These are phyloP conservation scores for Diceros bicornis DNA, from an alignment of 2,797 vertebrate species.

Conservation along the genomic window DNA sequence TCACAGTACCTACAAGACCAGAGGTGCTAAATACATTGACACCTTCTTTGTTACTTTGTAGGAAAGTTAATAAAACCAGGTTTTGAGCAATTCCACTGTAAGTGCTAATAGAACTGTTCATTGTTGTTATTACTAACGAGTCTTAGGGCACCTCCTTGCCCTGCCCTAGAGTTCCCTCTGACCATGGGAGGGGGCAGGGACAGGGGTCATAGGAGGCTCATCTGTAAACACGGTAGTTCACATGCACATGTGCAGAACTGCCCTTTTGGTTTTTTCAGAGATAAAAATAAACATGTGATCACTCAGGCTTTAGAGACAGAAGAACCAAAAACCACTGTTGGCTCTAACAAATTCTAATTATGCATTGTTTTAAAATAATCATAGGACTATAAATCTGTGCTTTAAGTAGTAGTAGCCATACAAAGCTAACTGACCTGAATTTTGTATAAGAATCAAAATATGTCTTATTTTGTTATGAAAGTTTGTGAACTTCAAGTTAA, in stretches of 20 bases:
- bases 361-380: too few relatives aligned
- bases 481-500: too few relatives aligned
- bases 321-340: too few relatives aligned
- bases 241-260: neutral
- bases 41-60: neutral
- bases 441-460: too few relatives aligned
- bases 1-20: neutral
- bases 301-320: too few relatives aligned
- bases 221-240: neutral
- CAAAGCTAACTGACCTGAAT: too few relatives aligned
- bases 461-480: too few relatives aligned
- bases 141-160: neutral
- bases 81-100: neutral
- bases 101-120: neutral
- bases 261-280: neutral
- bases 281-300: too few relatives aligned
- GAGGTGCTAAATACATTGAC: neutral
- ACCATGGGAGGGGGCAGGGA: neutral
- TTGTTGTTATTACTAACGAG: too few relatives aligned
- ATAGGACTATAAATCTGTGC: too few relatives aligned
- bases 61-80: neutral
- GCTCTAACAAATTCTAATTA: too few relatives aligned
- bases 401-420: too few relatives aligned
- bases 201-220: rapidly evolving
- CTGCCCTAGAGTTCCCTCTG: neutral